Percentiles rank a stretch among this genome's conserved stretches.
Conservation (phyloP, 2,113 vertebrate genomes). For the Serinus canaria region DNA sequence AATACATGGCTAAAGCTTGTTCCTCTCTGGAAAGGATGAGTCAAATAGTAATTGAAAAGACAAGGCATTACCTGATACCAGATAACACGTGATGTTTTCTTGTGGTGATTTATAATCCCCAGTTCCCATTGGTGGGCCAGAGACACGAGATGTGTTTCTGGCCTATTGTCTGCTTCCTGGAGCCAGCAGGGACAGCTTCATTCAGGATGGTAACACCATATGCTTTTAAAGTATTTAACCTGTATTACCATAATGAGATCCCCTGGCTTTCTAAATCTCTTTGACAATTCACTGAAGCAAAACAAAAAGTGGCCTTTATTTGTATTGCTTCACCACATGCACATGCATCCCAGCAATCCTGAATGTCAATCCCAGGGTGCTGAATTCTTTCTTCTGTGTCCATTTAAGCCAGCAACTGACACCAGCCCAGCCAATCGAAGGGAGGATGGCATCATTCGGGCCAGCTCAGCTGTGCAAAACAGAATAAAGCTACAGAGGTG, state of each 20-base stretch:
- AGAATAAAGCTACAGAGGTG: constrained; percentile 11
- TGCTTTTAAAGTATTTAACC: constrained; percentile 60
- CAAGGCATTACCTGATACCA: constrained; percentile 36
- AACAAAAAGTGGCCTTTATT: constrained; percentile 45
- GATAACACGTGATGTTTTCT: not conserved
- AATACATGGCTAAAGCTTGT: not conserved
- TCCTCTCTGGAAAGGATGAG: not conserved
- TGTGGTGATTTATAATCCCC: not conserved
- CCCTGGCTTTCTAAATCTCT: constrained; percentile 40
- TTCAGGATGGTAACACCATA: constrained; percentile 25
- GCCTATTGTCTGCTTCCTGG: not conserved
- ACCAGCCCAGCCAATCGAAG: not conserved
- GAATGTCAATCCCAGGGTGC: not conserved
- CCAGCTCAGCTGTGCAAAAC: constrained; percentile 29
- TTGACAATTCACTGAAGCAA: constrained; percentile 49
- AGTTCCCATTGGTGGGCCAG: not conserved
- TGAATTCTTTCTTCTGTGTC: constrained; percentile 35
- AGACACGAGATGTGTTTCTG: constrained; percentile 26
- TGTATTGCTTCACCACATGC: constrained; percentile 6
- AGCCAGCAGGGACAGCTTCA: constrained; percentile 38
- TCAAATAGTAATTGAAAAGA: constrained; percentile 35
- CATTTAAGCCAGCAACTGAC: constrained; percentile 20
- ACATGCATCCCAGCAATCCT: not conserved
- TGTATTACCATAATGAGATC: constrained; percentile 59
- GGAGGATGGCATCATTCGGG: not conserved